These are phyloP conservation scores for Ophion ellenae DNA, from an alignment of 2,888 invertebrate genomes.

Conservation along the genomic window DNA sequence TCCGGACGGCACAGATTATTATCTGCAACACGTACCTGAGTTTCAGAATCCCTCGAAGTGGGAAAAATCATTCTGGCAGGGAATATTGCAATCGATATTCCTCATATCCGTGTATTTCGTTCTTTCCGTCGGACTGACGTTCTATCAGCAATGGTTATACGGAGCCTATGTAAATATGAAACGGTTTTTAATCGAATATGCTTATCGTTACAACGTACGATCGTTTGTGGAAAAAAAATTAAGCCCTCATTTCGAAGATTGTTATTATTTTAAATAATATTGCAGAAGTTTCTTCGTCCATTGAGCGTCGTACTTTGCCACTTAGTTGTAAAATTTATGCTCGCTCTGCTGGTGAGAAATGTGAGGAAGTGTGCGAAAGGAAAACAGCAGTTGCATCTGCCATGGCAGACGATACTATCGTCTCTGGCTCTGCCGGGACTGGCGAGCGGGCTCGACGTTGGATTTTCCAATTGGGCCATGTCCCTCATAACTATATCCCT, in stretches of 20 bases:
- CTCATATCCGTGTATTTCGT: conserved; percentile 94
- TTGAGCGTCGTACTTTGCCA: conserved; percentile 96
- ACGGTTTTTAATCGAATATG: conserved; percentile 8
- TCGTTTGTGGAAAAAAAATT: conserved; percentile 2
- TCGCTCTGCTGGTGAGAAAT: conserved; percentile 90
- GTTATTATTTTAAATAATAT: conserved; percentile 19
- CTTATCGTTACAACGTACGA: not conserved
- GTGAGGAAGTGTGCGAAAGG: conserved; percentile 86
- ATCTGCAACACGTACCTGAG: conserved; percentile 77
- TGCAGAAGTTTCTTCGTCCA: conserved; percentile 94
- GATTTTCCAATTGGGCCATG: conserved; percentile 99
- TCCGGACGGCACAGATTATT: conserved; percentile 78
- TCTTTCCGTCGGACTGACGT: conserved; percentile 97
- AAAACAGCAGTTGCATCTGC: conserved; percentile 88
- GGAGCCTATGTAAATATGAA: conserved; percentile 86
- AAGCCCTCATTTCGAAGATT: conserved; percentile 17
- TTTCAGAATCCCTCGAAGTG: conserved; percentile 75
- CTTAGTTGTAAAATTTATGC: conserved; percentile 93
- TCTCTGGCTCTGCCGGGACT: conserved; percentile 94
- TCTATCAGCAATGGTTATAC: conserved; percentile 97
- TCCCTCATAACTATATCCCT: conserved; percentile 97
- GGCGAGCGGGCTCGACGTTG: conserved; percentile 98
- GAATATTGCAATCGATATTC: conserved; percentile 79
- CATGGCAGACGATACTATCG: conserved; percentile 91
- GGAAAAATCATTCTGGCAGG: conserved; percentile 74